Evolutionary conservation across 2,888 invertebrate species (phyloP), one percentile per base, ranked within the genome.

Genomic region (Bibio marci): DNA sequence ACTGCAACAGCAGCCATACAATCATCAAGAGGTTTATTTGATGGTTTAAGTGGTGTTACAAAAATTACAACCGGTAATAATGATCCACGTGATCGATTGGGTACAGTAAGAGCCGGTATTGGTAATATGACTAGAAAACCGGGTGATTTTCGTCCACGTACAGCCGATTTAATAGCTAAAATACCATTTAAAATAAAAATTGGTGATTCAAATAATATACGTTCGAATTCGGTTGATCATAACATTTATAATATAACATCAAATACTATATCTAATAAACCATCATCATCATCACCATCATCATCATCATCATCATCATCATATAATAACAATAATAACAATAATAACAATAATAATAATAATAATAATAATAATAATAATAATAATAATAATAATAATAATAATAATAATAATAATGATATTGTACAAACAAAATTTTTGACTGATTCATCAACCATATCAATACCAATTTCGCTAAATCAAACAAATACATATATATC

Each of bases 401-500:
- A 14, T 28, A 30, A 10, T 19, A n/a, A n/a, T 2, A 2, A 3
- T 8, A 17, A 33, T 22, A 31, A 38, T 18, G 26, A 27, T 27
- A 18, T 25, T 14, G 1, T 10, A n/a, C 35, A 44, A 30, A 45
- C 47, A 14, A 49, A 47, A 45, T 39, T 48, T 33, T 57, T 70
- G 14, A 65, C 64, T 2, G 68, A 70, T 48, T 63, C 69, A 10
- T 65, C 66, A 1, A 70, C 70, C 1, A 69, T 69, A 30, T 59
- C 68, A 18, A 65, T 67, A 42, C 70, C 70, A 2, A 55, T 70
- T 17, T 59, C 64, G 31, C 8, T 22, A 22, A 58, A 62, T 33
- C 54, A 57, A 28, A 46, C 38, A 26, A 39, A 43, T n/a, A 51
- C 54, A 4, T 46, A 53, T 19, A 47, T 48, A 36, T 51, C 57